Percentiles rank a stretch among this genome's conserved stretches.
These are phyloP conservation scores for Lasiommata megera DNA, from an alignment of 2,888 invertebrate species.

Conservation along the genomic window DNA sequence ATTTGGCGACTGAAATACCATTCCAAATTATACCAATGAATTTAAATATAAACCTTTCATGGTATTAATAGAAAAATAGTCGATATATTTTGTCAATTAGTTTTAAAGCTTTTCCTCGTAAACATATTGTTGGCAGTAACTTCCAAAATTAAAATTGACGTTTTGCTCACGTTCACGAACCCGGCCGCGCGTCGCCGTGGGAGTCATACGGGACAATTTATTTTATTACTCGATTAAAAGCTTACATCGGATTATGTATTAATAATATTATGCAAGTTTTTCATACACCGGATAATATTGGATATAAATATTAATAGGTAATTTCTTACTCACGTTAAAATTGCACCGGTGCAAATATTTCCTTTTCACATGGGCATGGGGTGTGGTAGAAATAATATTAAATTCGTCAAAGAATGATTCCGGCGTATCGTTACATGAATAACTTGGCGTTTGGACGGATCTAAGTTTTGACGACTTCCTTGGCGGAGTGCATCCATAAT, in stretches of 20 bases:
- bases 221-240: slow-evolving; percentile 62
- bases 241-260: slow-evolving; percentile 51
- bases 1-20: too few species aligned
- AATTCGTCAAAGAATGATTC: too few species aligned
- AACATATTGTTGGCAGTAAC: slow-evolving; percentile 47
- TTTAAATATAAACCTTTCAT: too few species aligned
- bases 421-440: too few species aligned
- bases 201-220: slow-evolving; percentile 50
- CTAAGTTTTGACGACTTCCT: too few species aligned
- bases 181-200: slow-evolving; percentile 26
- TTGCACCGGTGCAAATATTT: too few species aligned
- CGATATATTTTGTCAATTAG: slow-evolving; percentile 36
- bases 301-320: slow-evolving; percentile 5
- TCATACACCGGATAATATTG: slow-evolving; percentile 35
- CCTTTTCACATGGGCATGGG: too few species aligned
- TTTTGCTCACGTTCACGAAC: slow-evolving; percentile 44
- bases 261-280: slow-evolving; percentile 42
- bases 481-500: too few species aligned
- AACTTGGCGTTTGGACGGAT: too few species aligned
- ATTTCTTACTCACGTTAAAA: background rate
- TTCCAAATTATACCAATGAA: too few species aligned
- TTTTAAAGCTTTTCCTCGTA: slow-evolving; percentile 44
- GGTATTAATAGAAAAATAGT: slow-evolving; percentile 25
- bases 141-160: slow-evolving; percentile 59
- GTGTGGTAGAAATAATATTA: too few species aligned